phyloP scores from a whole-genome alignment of 2,888 invertebrate genomes.

The Pardosa pseudoannulata region DNA sequence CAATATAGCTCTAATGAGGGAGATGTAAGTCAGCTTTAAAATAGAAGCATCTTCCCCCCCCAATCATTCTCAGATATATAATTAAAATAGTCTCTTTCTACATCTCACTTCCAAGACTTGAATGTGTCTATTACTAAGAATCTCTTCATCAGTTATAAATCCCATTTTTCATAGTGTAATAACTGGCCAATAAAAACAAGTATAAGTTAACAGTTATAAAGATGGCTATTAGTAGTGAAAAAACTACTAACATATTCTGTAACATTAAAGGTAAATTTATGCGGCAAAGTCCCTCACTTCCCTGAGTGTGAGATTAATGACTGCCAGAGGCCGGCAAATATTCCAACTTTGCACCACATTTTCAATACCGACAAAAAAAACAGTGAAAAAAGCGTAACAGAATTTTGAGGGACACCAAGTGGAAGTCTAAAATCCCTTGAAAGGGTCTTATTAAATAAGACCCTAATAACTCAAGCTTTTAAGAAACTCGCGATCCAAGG shows the following conservation, averaged over 20 bases:
- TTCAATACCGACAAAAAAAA: conserved; percentile 20
- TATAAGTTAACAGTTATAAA: no score
- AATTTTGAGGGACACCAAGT: conserved; percentile 2
- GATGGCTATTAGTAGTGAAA: no score
- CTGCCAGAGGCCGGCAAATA: conserved; percentile 31
- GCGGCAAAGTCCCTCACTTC: background rate
- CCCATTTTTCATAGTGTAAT: no score
- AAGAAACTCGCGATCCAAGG: conserved; percentile 14
- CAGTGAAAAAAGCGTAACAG: background rate
- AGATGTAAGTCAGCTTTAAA: background rate
- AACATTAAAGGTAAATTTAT: background rate
- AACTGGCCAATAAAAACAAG: no score
- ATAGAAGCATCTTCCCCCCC: background rate
- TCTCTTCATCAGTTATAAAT: no score
- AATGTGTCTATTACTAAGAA: no score
- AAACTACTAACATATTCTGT: background rate
- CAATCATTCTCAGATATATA: background rate
- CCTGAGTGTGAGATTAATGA: background rate
- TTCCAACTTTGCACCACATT: background rate
- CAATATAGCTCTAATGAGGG: background rate
- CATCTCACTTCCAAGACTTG: no score
- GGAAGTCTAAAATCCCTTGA: background rate
- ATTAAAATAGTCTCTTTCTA: no score
- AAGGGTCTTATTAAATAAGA: conserved; percentile 22
- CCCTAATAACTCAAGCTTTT: conserved; percentile 11